Evolutionary conservation across 2,113 vertebrate species (phyloP), one percentile per base, ranked within the genome.

Genomic region (Rhinolophus ferrumequinum): DNA sequence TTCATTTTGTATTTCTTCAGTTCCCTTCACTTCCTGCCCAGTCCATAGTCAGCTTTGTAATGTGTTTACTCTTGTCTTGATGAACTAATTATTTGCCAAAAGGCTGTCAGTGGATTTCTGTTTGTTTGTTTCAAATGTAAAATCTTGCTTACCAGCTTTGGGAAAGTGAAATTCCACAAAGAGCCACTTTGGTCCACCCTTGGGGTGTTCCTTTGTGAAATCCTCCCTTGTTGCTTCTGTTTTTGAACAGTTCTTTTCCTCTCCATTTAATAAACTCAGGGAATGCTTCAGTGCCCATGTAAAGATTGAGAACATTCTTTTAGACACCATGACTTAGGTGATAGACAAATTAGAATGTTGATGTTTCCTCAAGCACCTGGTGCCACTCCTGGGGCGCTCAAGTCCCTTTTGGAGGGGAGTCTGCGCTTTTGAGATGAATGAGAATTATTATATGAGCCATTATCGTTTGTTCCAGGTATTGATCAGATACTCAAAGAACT

Each of bases 51-150:
- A 72, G 81, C 77, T 33, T 81, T 80, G 47, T 44, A 41, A 88
- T 73, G 10, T 70, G 41, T 93, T 95, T 96, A 50, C n/a, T n/a
- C 60, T 86, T 79, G 69, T 75, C 94, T 8, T 4, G 62, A 75
- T 85, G 67, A 72, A 26, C 28, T 72, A 64, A 77, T 69, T 90
- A 91, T 64, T 89, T 93, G 38, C 94, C 89, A 88, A 82, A 79
- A 76, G 26, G n/a, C n/a, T 80, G 19, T 93, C 38, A 21, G 73
- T n/a, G 19, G n/a, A 76, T 92, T 76, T 90, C 80, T 84, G 5
- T 60, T 60, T 58, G 1, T 58, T 58, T 41, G 41, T 28, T 24
- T 47, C 64, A n/a, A 90, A 86, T 80, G 44, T 72, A 64, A 85
- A 94, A 75, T 41, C 52, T 62, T 38, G 38, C 1, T 0, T 44